Base-by-base conservation (phyloP, 1,140 invertebrate genomes). In the Myzus persicae region DNA sequence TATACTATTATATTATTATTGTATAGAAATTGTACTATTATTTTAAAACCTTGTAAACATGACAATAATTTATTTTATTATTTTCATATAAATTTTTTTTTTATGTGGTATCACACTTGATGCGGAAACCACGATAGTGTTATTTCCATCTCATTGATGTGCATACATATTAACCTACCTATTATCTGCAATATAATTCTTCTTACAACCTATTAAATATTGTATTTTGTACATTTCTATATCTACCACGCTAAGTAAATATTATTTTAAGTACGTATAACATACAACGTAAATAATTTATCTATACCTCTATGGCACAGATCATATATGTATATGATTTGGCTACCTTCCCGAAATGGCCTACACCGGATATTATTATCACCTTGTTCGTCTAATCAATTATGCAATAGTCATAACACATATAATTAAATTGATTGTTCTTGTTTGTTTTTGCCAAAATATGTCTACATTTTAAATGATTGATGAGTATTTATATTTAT, bases 281-380 rank as follows among this genome's bases (percentile, higher is more conserved):
- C 2, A 67, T 67, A 31, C 11, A 67, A 67, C 11, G 59, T 4
- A n/a, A 76, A 76, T 76, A 14, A 76, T n/a, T 76, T 76, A 76
- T 76, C 59, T 5, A n/a, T n/a, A 76, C n/a, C n/a, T 76, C n/a
- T 76, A 67, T n/a, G 59, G 36, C 31, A 76, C 36, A 76, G n/a
- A 5, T n/a, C 3, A 3, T 76, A 3, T 76, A 67, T 46, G 40
- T 22, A 14, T 36, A 81, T 48, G 38, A 38, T 26, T 92, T 92
- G 67, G 90, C 67, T 82, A 82, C 22, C 67, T 48, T 82, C 67
- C 67, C 42, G 67, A 81, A 82, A 82, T 92, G 18, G 59, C 11
- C 90, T 48, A 81, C 90, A 81, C 44, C n/a, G 44, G 20, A 92
- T 46, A 46, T n/a, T 22, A 44, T 36, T 31, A 91, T 31, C 67